Evolutionary conservation across 2,888 invertebrate species (phyloP), one percentile per base, ranked within the genome.

Genomic region (Mayetiola destructor): DNA sequence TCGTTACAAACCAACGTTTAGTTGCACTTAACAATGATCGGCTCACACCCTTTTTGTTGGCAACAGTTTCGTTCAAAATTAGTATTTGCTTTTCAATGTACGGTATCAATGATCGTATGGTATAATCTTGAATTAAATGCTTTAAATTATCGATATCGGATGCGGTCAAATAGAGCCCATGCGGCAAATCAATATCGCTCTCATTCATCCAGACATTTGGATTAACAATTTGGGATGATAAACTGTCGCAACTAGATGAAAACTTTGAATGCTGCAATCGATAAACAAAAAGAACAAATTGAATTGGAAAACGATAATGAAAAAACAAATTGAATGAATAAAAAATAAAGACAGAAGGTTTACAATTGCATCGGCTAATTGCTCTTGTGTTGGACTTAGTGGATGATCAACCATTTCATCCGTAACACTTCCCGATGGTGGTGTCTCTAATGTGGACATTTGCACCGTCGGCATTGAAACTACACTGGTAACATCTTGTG

Each of bases 1-100:
- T 89, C 9, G 90, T 87, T 18, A 88, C 89, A 73, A 96, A 95
- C 88, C 93, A 93, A 63, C 95, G 80, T 73, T 93, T 94, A 1
- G 96, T 94, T 18, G 93, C 95, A 68, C 89, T 93, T 61, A 97
- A 79, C 61, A 97, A 74, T 0, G 94, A 93, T 67, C 92, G 81
- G 67, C 94, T 91, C 3, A 96, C 86, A 6, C 94, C 93, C 71
- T 95, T 94, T 67, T 87, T 87, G 66, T 87, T 88, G 21, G 86
- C 82, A 57, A 86, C 83, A 62, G 82, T 77, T 68, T 92, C 92
- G 66, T 82, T 84, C 39, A 93, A 71, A 59, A 81, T 77, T 57
- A 80, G 79, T 65, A 97, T 86, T 71, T 91, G 85, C 67, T 85
- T 84, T 69, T 99, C 97, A 37, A 93, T 82, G 70, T 92, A 90